Percentiles rank a stretch among this genome's conserved stretches.
These are phyloP conservation scores for Drosophila formosana DNA, from an alignment of 2,888 invertebrate species.

Conservation along the genomic window DNA sequence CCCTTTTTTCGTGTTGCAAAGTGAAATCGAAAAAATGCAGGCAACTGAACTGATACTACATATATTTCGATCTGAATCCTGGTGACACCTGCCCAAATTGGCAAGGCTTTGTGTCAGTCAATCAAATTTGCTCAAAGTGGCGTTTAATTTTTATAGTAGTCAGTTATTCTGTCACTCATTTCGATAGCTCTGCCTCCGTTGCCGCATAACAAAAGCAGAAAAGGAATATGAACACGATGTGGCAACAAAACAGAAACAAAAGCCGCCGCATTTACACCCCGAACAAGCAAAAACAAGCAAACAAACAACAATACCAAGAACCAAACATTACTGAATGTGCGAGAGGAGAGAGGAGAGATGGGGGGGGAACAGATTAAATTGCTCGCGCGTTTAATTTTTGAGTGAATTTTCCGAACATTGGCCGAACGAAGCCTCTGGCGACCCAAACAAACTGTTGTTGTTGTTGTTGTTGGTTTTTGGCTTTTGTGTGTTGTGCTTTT, in stretches of 20 bases:
- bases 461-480: constrained; percentile 6
- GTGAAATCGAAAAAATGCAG: neutral
- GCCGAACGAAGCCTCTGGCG: neutral
- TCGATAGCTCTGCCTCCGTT: neutral
- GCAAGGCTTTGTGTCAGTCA: constrained; percentile 60
- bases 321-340: neutral
- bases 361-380: constrained; percentile 27
- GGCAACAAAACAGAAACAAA: constrained; percentile 44
- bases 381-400: constrained; percentile 45
- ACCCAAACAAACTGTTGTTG: constrained; percentile 4
- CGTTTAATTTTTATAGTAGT: constrained; percentile 70
- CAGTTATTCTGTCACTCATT: constrained; percentile 33
- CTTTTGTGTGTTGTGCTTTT: constrained; percentile 40
- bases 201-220: neutral
- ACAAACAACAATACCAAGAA: constrained; percentile 26
- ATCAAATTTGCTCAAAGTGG: constrained; percentile 63
- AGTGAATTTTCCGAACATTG: constrained; percentile 44
- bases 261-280: constrained; percentile 60
- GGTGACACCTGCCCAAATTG: constrained; percentile 58
- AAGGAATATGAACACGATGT: constrained; percentile 8
- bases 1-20: neutral
- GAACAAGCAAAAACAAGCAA: constrained; percentile 44
- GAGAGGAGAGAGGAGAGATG: too few relatives aligned
- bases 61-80: constrained; percentile 11
- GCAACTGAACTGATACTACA: neutral